Base-by-base conservation (phyloP, 1,140 invertebrate species). In the Holotrichia oblita region DNA sequence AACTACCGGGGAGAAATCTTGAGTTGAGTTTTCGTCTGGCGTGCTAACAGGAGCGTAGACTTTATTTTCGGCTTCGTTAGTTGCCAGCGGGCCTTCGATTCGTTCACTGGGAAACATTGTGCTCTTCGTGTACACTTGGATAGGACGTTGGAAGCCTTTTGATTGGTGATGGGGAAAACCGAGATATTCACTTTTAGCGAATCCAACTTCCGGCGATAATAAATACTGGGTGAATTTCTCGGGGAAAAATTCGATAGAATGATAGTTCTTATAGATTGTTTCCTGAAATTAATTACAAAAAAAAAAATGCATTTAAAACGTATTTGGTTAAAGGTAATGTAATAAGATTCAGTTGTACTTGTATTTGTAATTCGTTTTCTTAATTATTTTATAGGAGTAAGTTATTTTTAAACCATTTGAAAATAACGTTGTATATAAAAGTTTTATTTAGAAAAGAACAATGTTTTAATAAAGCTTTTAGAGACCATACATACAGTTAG, bases 141-240 rank as follows among this genome's bases (percentile, higher is more conserved):
- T 94, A 0, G 96, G 95, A 76, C 96, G 88, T 79, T 95, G 93
- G 85, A 98, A 98, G 7, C 96, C 97, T 89, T 96, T 97, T 55
- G 93, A 93, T 76, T 93, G 91, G 86, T 98, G 95, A 41, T 93
- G 89, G 8, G 96, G 95, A 40, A 94, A 93, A 10, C 94, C 95
- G 24, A 98, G 86, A 0, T 94, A 91, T 83, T 96, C 95, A 85
- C 94, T 96, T 82, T 95, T 95, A 80, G 90, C 92, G 87, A 98
- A 99, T 3, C 97, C 97, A 20, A 99, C 94, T 84, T 97, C 95
- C 0, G 91, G 88, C n/a, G 94, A 96, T 0, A 98, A 87, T 24
- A 99, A 89, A 88, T 96, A 98, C 78, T 97, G 94, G 7, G 94
- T 93, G 85, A 99, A 99, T 80, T 95, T 93, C 73, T 96, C 92